A percentile compares a stretch with the other conserved stretches of the same genome.
Evolutionary conservation across 2,888 invertebrate genomes (phyloP).

Genomic region (Plagodis pulveraria): DNA sequence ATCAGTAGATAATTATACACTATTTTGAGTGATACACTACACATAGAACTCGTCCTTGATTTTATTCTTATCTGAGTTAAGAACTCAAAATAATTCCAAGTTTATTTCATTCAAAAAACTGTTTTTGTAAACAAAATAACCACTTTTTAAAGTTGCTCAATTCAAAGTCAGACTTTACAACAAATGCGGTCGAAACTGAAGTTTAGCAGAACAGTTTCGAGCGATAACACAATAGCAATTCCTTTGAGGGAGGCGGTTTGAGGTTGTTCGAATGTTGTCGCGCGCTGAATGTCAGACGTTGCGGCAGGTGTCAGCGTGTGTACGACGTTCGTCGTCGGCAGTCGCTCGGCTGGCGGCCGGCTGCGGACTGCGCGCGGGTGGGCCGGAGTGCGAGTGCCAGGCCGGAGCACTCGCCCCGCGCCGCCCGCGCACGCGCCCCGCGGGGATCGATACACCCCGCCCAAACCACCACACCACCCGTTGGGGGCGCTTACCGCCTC

Average conservation of each 20-base stretch:
- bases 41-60: slow-evolving; percentile 31
- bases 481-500: slow-evolving; percentile 43
- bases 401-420: slow-evolving; percentile 60
- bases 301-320: slow-evolving; percentile 44
- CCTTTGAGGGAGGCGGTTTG: slow-evolving; percentile 67
- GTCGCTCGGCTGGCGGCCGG: slow-evolving; percentile 75
- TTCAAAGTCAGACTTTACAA: slow-evolving; percentile 39
- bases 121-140: slow-evolving; percentile 53
- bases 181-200: slow-evolving; percentile 38
- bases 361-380: slow-evolving; percentile 80
- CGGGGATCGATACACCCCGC: slow-evolving; percentile 81
- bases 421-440: slow-evolving; percentile 76
- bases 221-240: slow-evolving; percentile 70
- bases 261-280: slow-evolving; percentile 74
- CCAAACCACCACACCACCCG: slow-evolving; percentile 67
- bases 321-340: slow-evolving; percentile 50
- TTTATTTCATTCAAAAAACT: slow-evolving; percentile 32
- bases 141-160: slow-evolving; percentile 45
- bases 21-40: slow-evolving; percentile 53
- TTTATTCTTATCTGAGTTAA: background rate
- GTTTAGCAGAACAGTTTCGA: slow-evolving; percentile 54
- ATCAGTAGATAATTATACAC: slow-evolving; percentile 52
- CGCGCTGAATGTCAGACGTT: slow-evolving; percentile 72
- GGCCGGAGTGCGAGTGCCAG: slow-evolving; percentile 57
- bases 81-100: slow-evolving; percentile 9